Base-by-base conservation (phyloP, 2,888 invertebrate species). In the Callyntrura sp. region DNA sequence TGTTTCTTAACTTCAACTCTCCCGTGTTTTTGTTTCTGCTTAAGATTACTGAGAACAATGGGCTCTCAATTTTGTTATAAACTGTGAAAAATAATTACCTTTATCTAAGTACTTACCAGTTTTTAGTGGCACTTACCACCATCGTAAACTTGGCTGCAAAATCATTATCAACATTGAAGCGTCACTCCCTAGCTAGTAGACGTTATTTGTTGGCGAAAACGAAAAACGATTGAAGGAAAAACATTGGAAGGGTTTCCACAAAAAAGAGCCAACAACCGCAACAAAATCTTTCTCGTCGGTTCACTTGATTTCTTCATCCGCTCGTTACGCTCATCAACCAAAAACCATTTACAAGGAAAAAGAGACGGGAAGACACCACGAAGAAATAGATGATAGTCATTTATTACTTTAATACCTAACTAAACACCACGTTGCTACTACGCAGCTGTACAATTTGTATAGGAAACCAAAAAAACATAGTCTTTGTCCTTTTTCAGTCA, bases 241-340 rank as follows among this genome's bases (percentile, higher is more conserved):
- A 14, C 6, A 14, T 28, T 11, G 20, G 12, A 73, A 70, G n/a
- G 25, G 51, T 62, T 45, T 43, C 17, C 23, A 43, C 43, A 85
- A 25, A 62, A 65, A 85, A 51, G 48, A 86, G 81, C 78, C 86
- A 86, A 79, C 65, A 86, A 86, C 86, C 86, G 68, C 86, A 86
- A 17, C 25, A 68, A 57, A 81, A 82, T 70, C 57, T 43, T 73
- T 87, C 57, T 82, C 35, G 35, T 73, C 70, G 81, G 87, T 87
- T 87, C 70, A 87, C 87, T 81, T 87, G 81, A 87, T 87, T 87
- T 82, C 87, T 87, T 87, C 87, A 87, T 87, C 87, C 81, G 86
- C 79, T 85, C 68, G 79, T 86, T 86, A 86, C 86, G 86, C 35
- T 86, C 62, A 48, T 62, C 45, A 85, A 76, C 43, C 62, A 76